Conservation (phyloP, 2,888 invertebrate genomes). For the Acleris cristana region DNA sequence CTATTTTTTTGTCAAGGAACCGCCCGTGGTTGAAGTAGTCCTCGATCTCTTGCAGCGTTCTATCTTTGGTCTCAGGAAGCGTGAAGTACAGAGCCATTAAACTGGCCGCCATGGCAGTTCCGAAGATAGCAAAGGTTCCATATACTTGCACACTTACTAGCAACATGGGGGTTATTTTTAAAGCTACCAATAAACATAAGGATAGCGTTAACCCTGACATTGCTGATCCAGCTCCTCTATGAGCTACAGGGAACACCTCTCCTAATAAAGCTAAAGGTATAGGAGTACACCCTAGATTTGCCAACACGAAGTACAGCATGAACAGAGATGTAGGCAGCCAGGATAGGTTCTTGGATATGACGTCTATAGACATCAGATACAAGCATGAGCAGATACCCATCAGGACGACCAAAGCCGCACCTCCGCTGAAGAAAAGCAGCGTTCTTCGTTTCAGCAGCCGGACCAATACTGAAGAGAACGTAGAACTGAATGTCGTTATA, state of each 20-base stretch:
- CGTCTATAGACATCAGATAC: constrained; percentile 44
- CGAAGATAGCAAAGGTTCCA: constrained; percentile 63
- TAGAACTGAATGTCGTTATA: constrained; percentile 51
- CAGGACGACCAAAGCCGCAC: constrained; percentile 48
- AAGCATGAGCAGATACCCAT: constrained; percentile 48
- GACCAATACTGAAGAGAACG: constrained; percentile 52
- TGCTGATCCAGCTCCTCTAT: constrained; percentile 52
- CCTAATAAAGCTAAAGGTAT: constrained; percentile 56
- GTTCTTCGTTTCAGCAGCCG: constrained; percentile 55
- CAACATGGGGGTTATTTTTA: constrained; percentile 54
- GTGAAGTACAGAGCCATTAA: constrained; percentile 46
- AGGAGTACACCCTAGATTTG: constrained; percentile 58
- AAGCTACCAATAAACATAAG: constrained; percentile 46
- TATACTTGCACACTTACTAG: constrained; percentile 52
- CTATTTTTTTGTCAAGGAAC: constrained; percentile 44
- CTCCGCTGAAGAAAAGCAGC: constrained; percentile 51
- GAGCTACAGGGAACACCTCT: constrained; percentile 56
- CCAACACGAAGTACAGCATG: constrained; percentile 52
- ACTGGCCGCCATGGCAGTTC: constrained; percentile 45
- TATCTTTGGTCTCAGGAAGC: constrained; percentile 54
- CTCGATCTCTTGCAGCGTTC: constrained; percentile 53
- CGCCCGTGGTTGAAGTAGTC: constrained; percentile 50
- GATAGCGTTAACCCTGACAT: constrained; percentile 52
- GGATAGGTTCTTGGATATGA: constrained; percentile 46
- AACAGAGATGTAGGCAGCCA: constrained; percentile 51